phyloP scores from a whole-genome alignment of 1,140 invertebrate species.

The Drosophila pallidifrons region DNA sequence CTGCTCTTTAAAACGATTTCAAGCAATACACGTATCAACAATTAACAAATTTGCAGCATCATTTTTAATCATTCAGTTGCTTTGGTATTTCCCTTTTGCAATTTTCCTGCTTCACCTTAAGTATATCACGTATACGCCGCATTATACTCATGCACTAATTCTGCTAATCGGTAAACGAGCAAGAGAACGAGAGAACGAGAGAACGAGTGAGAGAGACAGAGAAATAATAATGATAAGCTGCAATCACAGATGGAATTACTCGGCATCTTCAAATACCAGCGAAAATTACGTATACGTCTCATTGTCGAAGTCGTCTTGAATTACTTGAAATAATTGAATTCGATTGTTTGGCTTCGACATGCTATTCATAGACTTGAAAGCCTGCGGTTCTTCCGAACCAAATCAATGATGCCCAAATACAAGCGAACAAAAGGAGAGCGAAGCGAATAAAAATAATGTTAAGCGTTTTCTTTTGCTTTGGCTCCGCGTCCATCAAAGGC shows the following conservation, averaged over 20 bases:
- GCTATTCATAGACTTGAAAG: constrained; percentile 18
- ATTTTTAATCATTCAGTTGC: neutral
- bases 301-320: constrained; percentile 14
- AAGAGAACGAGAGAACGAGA: neutral
- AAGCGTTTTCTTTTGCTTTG: constrained; percentile 27
- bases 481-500: neutral
- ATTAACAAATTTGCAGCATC: constrained; percentile 7
- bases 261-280: constrained; percentile 7
- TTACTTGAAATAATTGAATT: constrained; percentile 50
- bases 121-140: constrained; percentile 25
- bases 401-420: constrained; percentile 7
- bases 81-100: neutral
- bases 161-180: constrained; percentile 6
- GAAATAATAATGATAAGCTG: neutral
- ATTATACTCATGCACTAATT: constrained; percentile 4
- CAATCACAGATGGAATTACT: constrained; percentile 13
- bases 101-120: neutral
- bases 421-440: neutral
- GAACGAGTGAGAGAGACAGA: neutral
- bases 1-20: neutral
- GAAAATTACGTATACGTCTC: constrained; percentile 14
- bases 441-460: constrained; percentile 10
- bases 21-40: no score
- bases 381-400: constrained; percentile 13
- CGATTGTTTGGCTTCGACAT: constrained; percentile 44